Percentiles rank a stretch among this genome's conserved stretches.
Conservation (phyloP, 2,888 invertebrate species). For the Leptothorax acervorum region DNA sequence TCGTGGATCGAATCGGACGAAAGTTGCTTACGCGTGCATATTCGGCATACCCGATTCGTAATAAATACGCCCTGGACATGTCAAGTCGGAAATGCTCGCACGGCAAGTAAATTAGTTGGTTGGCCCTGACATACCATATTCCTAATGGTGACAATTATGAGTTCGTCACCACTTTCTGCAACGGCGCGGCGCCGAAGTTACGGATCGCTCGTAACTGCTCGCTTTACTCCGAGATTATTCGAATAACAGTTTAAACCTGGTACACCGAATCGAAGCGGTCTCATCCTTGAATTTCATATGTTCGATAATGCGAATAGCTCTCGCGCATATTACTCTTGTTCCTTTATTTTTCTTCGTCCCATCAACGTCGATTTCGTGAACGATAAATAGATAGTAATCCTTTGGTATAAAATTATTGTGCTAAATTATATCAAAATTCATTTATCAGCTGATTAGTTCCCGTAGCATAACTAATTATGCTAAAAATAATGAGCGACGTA, state of each 20-base stretch:
- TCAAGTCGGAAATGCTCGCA: slow-evolving; percentile 28
- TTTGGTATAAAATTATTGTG: not conserved
- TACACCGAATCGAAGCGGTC: slow-evolving; percentile 7
- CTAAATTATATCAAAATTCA: slow-evolving; percentile 6
- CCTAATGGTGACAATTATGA: slow-evolving; percentile 47
- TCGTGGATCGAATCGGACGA: slow-evolving; percentile 16
- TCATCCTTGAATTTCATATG: slow-evolving; percentile 18
- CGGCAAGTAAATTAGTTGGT: slow-evolving; percentile 45
- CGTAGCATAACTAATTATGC: slow-evolving; percentile 6
- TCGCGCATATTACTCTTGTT: not conserved
- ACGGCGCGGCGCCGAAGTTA: slow-evolving; percentile 29
- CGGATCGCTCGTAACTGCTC: slow-evolving; percentile 37
- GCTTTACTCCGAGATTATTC: slow-evolving; percentile 36
- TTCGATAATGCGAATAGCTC: slow-evolving; percentile 1
- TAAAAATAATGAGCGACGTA: slow-evolving; percentile 3
- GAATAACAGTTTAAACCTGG: slow-evolving; percentile 48
- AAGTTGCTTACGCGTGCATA: slow-evolving; percentile 8
- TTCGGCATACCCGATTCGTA: slow-evolving; percentile 15
- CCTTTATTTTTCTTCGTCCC: not conserved
- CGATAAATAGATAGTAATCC: not conserved
- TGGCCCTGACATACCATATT: slow-evolving; percentile 35
- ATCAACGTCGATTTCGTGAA: not conserved
- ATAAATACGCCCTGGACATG: slow-evolving; percentile 9
- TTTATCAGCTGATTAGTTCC: slow-evolving; percentile 5
- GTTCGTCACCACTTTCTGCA: slow-evolving; percentile 33